Percentiles rank a stretch among this genome's conserved stretches.
These are phyloP conservation scores for Corythoichthys intestinalis DNA, from an alignment of 2,113 vertebrate genomes.

Conservation along the genomic window DNA sequence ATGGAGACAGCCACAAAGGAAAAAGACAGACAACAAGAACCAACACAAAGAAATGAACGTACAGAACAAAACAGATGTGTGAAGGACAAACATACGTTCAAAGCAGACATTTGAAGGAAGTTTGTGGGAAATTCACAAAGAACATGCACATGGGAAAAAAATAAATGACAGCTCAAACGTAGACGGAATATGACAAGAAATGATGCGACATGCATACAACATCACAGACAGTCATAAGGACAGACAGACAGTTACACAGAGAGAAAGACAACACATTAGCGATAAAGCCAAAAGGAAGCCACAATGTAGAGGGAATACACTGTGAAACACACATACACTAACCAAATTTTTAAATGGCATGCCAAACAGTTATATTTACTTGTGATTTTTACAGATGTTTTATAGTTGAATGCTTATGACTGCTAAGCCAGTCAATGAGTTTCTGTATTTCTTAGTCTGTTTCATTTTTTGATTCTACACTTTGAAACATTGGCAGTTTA, in stretches of 20 bases:
- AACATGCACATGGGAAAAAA: conserved; percentile 29
- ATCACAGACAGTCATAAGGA: conserved; percentile 59
- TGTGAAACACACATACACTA: conserved; percentile 57
- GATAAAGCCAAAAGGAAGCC: conserved; percentile 60
- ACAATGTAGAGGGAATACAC: conserved; percentile 59
- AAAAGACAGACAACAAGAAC: conserved; percentile 33
- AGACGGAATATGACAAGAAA: conserved; percentile 9
- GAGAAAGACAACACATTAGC: conserved; percentile 75
- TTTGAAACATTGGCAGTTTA: not conserved
- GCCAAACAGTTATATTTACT: conserved; percentile 4
- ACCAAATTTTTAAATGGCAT: conserved; percentile 13
- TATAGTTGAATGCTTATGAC: not conserved
- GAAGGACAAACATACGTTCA: conserved; percentile 46
- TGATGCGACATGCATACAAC: conserved; percentile 23
- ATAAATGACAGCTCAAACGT: conserved; percentile 34
- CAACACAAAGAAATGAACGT: conserved; percentile 36
- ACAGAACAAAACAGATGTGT: conserved; percentile 27
- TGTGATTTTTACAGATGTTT: not conserved
- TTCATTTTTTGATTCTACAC: not conserved
- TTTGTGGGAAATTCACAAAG: not conserved
- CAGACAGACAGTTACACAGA: conserved; percentile 64
- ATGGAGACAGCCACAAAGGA: conserved; percentile 53
- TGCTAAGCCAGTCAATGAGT: not conserved
- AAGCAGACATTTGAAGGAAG: conserved; percentile 43
- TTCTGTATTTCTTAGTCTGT: not conserved